Evolutionary conservation across 2,888 invertebrate species (phyloP).

Genomic region (Drosophila cyrtoloma): DNA sequence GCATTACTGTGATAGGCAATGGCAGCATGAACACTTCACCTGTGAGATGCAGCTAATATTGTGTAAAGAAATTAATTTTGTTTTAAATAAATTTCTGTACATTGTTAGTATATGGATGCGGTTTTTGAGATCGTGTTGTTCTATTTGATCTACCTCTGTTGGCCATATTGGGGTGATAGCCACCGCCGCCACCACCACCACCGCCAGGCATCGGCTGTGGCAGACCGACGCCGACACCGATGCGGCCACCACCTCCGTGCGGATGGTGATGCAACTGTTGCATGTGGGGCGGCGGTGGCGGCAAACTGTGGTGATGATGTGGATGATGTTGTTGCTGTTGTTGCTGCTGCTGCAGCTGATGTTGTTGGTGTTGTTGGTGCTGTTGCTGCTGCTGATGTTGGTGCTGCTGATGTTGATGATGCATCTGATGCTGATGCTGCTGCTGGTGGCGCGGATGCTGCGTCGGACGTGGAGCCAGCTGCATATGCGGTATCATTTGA

Average conservation of each 20-base stretch:
- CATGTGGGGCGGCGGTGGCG: conserved; percentile 68
- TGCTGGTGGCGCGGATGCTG: conserved; percentile 41
- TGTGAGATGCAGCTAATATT: conserved; percentile 78
- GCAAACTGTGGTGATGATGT: conserved; percentile 60
- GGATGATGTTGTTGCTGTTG: conserved; percentile 29
- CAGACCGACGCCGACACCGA: conserved; percentile 54
- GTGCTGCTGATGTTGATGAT: conserved; percentile 16
- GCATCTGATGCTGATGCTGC: conserved; percentile 51
- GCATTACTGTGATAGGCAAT: conserved; percentile 67
- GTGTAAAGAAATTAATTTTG: conserved; percentile 78
- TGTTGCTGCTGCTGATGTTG: conserved; percentile 11
- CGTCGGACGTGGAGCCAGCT: conserved; percentile 17
- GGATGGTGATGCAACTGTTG: conserved; percentile 70
- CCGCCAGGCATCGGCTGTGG: conserved; percentile 57
- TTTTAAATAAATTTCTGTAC: conserved; percentile 84
- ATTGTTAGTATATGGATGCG: conserved; percentile 85
- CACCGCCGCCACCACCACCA: conserved; percentile 39
- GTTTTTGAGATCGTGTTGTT: conserved; percentile 85
- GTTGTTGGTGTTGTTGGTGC: conserved; percentile 12
- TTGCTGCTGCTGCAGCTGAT: conserved; percentile 24
- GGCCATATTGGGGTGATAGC: conserved; percentile 83
- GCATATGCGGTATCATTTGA: conserved; percentile 55
- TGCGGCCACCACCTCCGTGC: conserved; percentile 43
- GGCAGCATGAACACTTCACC: conserved; percentile 79
- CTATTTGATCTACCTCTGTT: conserved; percentile 85